Base-by-base conservation (phyloP, 2,888 invertebrate genomes). In the Cyclophora albipunctata region DNA sequence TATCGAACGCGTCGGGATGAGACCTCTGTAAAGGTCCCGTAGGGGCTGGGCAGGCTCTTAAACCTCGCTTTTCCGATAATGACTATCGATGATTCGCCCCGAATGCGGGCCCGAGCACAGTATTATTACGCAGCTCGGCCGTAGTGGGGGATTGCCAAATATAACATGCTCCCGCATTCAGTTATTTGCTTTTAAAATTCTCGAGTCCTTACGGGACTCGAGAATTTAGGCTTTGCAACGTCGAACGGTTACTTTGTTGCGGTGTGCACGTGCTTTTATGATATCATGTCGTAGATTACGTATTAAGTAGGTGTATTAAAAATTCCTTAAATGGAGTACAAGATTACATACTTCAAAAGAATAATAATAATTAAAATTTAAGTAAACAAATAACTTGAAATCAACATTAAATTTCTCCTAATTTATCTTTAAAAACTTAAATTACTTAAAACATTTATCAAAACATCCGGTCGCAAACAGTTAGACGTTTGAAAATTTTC, bases 61-160 rank as follows among this genome's bases (percentile, higher is more conserved):
- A 83, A 83, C 84, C 81, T 85, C 37, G 81, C 82, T 84, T 84
- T 81, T 78, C 81, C 86, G 81, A 88, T 88, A 88, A 86, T 86
- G 84, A 87, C 85, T 86, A 84, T 84, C 84, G 86, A 88, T 88
- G 87, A 86, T 85, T 84, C 78, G 73, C 75, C 81, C 80, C 75
- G 72, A 84, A 84, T 75, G 75, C 67, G 78, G 73, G 75, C 75
- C 73, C 70, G 75, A 76, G 81, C 77, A 82, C 85, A 83, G 84
- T 85, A 86, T 86, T 85, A 86, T 84, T 87, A 87, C 79, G 80
- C 78, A 81, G 78, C 83, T 78, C 68, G 69, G 70, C 72, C 78
- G 78, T 78, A 80, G 78, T 66, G 78, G 80, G 79, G 77, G 74
- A 84, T 84, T 81, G 83, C 77, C 72, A 76, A 79, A 81, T 81